A percentile compares a stretch with the other conserved stretches of the same genome.
phyloP scores from a whole-genome alignment of 2,113 vertebrate genomes.

The Myxocyprinus asiaticus region DNA sequence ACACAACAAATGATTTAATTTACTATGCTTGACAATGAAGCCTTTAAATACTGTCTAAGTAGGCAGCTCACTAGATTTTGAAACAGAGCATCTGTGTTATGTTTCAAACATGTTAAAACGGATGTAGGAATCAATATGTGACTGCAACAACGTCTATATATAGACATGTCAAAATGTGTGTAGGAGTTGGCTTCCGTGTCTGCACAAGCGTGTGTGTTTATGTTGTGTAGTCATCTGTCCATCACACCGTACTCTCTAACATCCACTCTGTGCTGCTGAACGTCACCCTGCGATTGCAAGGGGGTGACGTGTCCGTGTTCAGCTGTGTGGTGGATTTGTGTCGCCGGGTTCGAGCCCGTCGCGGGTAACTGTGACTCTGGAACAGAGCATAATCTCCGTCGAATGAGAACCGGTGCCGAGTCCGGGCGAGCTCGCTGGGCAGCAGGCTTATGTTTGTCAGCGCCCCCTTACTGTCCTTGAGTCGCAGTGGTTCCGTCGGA shows the following conservation, averaged over 20 bases:
- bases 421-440: slow-evolving; percentile 81
- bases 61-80: slow-evolving; percentile 9
- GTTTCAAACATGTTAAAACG: slow-evolving; percentile 36
- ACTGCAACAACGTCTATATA: slow-evolving; percentile 26
- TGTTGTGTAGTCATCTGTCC: neutral
- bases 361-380: slow-evolving; percentile 95
- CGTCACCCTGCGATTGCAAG: slow-evolving; percentile 80
- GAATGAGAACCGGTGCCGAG: slow-evolving; percentile 88
- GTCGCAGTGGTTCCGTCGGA: slow-evolving; percentile 73
- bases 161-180: too few species aligned
- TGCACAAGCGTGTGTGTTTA: slow-evolving; percentile 30
- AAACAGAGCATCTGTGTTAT: neutral
- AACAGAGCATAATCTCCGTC: slow-evolving; percentile 92
- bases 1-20: too few species aligned
- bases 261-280: slow-evolving; percentile 97
- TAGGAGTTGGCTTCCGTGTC: slow-evolving; percentile 50
- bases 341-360: slow-evolving; percentile 87
- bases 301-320: slow-evolving; percentile 78
- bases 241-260: slow-evolving; percentile 94
- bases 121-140: slow-evolving; percentile 42
- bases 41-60: neutral
- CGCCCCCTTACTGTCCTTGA: slow-evolving; percentile 72
- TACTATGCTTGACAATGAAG: too few species aligned
- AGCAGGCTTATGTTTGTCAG: slow-evolving; percentile 71
- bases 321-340: slow-evolving; percentile 90